Percentiles rank a stretch among this genome's conserved stretches.
These are phyloP conservation scores for Drosophila rhopaloa DNA, from an alignment of 1,140 invertebrate genomes.

Conservation along the genomic window DNA sequence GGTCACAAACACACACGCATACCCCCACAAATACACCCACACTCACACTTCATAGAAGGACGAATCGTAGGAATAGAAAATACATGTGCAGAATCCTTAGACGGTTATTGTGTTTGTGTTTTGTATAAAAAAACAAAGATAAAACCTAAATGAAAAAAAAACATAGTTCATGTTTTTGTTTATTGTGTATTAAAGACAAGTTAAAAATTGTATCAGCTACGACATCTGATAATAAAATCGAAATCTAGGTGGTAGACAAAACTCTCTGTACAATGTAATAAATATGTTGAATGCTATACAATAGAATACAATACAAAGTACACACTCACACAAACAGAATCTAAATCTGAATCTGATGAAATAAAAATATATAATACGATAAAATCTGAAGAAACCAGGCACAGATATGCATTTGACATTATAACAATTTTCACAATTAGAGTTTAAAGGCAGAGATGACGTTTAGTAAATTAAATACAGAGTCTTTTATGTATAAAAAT, in stretches of 20 bases:
- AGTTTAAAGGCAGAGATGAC: constrained; percentile 29
- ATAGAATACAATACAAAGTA: constrained; percentile 31
- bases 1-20: constrained; percentile 31
- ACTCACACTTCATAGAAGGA: constrained; percentile 16
- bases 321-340: constrained; percentile 27
- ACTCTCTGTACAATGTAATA: constrained; percentile 75
- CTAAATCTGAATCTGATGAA: constrained; percentile 21
- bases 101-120: constrained; percentile 40
- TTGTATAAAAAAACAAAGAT: constrained; percentile 20
- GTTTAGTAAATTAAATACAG: constrained; percentile 72
- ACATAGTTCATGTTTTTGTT: constrained; percentile 59
- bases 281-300: constrained; percentile 71
- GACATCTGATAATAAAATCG: constrained; percentile 84
- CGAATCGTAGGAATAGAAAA: constrained; percentile 26
- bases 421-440: constrained; percentile 59
- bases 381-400: constrained; percentile 56
- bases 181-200: constrained; percentile 65
- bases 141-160: constrained; percentile 29
- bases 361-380: constrained; percentile 12
- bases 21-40: not conserved
- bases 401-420: constrained; percentile 75
- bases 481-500: constrained; percentile 84
- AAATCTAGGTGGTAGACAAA: constrained; percentile 71
- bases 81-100: constrained; percentile 28
- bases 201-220: constrained; percentile 84